phyloP scores from a whole-genome alignment of 2,797 vertebrate genomes.

The Ctenosaura bakeri region DNA sequence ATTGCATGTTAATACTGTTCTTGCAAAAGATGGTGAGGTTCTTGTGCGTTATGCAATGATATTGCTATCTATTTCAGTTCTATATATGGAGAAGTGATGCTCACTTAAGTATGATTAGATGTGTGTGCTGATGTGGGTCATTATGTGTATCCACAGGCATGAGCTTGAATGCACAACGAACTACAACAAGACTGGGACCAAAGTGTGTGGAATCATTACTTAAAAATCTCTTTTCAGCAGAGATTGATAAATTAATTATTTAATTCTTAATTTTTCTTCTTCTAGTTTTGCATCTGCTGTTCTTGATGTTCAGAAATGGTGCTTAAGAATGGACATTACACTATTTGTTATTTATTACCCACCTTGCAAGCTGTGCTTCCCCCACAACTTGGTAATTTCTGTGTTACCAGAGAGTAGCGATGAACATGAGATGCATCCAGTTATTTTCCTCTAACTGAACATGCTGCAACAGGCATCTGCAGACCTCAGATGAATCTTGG shows the following conservation, averaged over 20 bases:
- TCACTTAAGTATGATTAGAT: background rate
- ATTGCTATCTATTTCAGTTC: background rate
- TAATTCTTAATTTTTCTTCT: background rate
- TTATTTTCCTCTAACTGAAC: too few species aligned
- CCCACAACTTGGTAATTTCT: background rate
- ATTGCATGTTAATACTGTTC: background rate
- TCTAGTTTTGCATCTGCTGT: background rate
- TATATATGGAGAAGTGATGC: background rate
- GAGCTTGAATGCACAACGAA: background rate
- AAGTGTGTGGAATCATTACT: background rate
- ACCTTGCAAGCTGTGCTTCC: too few species aligned
- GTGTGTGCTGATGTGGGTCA: background rate
- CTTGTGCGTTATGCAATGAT: too few species aligned
- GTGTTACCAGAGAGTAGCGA: background rate
- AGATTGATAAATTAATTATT: background rate
- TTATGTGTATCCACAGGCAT: background rate
- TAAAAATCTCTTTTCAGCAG: background rate
- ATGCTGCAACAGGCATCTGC: too few species aligned
- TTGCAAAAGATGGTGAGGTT: background rate
- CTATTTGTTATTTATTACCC: too few species aligned
- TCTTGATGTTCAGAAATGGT: background rate
- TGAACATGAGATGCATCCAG: too few species aligned
- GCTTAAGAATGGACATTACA: background rate
- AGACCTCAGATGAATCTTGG: too few species aligned
- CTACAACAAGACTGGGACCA: background rate